A percentile compares a stretch with the other conserved stretches of the same genome.
phyloP scores from a whole-genome alignment of 2,113 vertebrate species.

The Pseudorasbora parva region DNA sequence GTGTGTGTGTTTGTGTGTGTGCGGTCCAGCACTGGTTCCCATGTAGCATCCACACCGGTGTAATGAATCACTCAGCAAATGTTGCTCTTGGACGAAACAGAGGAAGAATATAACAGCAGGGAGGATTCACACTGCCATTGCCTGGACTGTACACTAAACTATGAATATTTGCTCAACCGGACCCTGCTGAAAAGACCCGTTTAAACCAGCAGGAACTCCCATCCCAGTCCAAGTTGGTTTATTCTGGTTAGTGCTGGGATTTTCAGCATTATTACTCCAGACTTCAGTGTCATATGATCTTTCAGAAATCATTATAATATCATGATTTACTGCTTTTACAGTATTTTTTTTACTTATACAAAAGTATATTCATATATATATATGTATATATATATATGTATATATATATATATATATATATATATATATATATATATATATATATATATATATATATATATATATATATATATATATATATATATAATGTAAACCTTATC shows the following conservation, averaged over 20 bases:
- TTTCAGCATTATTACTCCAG: neutral
- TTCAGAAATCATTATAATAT: no score
- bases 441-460: no score
- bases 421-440: no score
- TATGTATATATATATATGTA: no score
- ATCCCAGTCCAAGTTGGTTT: neutral
- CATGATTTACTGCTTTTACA: no score
- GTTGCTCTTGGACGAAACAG: conserved; percentile 53
- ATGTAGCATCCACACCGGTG: conserved; percentile 1
- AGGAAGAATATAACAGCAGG: conserved; percentile 38
- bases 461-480: no score
- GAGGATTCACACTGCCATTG: neutral
- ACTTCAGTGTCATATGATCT: no score
- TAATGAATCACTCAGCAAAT: conserved; percentile 51
- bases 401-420: no score
- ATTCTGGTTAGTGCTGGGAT: neutral
- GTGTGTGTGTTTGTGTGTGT: conserved; percentile 10
- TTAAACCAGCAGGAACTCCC: neutral
- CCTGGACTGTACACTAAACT: neutral
- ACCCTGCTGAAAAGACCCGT: neutral
- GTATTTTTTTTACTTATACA: no score
- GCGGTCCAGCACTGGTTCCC: conserved; percentile 25
- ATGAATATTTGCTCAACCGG: neutral
- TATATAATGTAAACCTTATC: no score
- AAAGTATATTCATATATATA: no score